These are phyloP conservation scores for Sycon ciliatum DNA, from an alignment of 37 sponge, comb jelly and placozoan genomes.

Conservation along the genomic window DNA sequence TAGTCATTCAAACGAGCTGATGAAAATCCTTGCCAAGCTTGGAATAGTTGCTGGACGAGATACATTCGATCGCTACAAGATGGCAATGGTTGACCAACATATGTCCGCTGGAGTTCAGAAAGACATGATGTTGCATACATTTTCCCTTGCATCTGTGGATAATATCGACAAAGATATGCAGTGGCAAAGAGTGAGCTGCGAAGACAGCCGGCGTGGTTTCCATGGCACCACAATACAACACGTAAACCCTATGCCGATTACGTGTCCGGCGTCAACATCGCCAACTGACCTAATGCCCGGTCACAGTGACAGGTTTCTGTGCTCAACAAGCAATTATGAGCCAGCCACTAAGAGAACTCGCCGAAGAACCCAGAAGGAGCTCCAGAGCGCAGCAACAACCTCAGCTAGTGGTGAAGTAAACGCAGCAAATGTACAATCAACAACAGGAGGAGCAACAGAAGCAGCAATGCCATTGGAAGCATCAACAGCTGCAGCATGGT, in stretches of 20 bases:
- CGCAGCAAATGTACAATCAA: no score
- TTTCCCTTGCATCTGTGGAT: constrained; percentile 8
- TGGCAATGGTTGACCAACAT: not conserved
- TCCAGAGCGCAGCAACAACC: no score
- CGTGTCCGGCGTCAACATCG: no score
- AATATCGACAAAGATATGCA: not conserved
- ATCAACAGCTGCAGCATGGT: no score
- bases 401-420: no score
- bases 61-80: not conserved
- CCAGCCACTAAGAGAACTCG: not conserved
- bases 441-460: no score
- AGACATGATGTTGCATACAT: not conserved
- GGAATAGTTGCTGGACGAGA: not conserved
- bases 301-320: no score
- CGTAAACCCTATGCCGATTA: not conserved
- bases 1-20: constrained; percentile 13
- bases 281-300: no score
- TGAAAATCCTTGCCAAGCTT: not conserved
- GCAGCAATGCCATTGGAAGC: no score
- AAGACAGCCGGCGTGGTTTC: constrained; percentile 5
- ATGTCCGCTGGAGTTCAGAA: not conserved
- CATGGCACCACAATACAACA: constrained; percentile 13
- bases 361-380: no score
- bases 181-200: not conserved
- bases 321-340: no score